A percentile compares a stretch with the other conserved stretches of the same genome.
These are phyloP conservation scores for Enteromius radiatus DNA, from an alignment of 2,797 vertebrate genomes.

Conservation along the genomic window DNA sequence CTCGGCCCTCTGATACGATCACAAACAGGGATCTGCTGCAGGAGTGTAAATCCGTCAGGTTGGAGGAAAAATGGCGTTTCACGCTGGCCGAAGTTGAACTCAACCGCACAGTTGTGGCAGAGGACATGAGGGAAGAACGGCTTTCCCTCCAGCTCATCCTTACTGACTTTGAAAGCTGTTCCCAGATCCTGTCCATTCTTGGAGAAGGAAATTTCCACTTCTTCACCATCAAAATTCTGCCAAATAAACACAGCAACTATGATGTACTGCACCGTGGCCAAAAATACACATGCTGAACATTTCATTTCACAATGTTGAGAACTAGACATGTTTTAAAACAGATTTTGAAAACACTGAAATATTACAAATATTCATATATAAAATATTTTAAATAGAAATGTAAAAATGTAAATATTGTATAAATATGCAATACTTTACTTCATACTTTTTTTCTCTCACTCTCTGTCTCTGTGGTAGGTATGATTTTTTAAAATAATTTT, in stretches of 20 bases:
- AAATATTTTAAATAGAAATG: neutral
- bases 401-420: neutral
- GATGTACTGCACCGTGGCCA: neutral
- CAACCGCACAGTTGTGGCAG: conserved; percentile 97
- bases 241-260: conserved; percentile 12
- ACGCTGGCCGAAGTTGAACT: conserved; percentile 98
- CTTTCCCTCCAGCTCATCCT: conserved; percentile 83
- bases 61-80: conserved; percentile 91
- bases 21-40: conserved; percentile 88
- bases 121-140: conserved; percentile 93
- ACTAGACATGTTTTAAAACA: neutral
- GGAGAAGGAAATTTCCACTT: conserved; percentile 89
- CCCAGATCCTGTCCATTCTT: conserved; percentile 94
- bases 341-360: neutral
- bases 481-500: neutral
- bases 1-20: conserved; percentile 89
- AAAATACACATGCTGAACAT: neutral
- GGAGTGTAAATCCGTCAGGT: conserved; percentile 86
- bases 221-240: conserved; percentile 92
- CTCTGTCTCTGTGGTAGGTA: neutral
- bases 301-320: neutral
- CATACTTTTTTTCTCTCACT: neutral
- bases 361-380: neutral
- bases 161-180: conserved; percentile 87
- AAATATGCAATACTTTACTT: neutral